Evolutionary conservation across 1,140 invertebrate species (phyloP).

Genomic region (Brachionus manjavacas): DNA sequence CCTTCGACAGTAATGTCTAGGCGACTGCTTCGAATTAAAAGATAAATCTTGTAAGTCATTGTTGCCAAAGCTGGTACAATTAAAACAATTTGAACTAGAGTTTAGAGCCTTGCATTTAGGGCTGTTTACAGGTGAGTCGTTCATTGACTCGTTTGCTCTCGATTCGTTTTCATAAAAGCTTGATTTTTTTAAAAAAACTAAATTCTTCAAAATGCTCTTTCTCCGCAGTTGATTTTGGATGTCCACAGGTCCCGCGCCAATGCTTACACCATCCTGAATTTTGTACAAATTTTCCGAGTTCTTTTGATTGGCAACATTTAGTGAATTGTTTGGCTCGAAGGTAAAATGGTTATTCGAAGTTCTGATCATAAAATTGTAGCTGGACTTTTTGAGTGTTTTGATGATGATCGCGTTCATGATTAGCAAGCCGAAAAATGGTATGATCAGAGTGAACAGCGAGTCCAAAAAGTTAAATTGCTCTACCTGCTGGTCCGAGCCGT

Average conservation of each 20-base stretch:
- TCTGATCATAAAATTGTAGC: constrained; percentile 7
- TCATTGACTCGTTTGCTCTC: neutral
- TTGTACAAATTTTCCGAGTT: constrained; percentile 17
- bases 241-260: neutral
- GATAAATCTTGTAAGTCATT: neutral
- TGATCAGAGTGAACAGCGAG: constrained; percentile 20
- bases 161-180: neutral
- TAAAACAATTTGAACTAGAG: neutral
- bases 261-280: constrained; percentile 4
- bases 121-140: too few relatives aligned
- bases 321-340: constrained; percentile 1
- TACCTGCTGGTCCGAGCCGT: neutral
- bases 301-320: neutral
- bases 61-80: neutral
- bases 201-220: neutral
- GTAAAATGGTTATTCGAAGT: constrained; percentile 14
- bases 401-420: constrained; percentile 39
- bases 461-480: constrained; percentile 27
- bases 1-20: neutral
- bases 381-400: constrained; percentile 12
- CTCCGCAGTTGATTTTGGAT: neutral
- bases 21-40: neutral
- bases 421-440: constrained; percentile 35
- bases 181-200: neutral
- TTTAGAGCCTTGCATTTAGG: neutral